Base-by-base conservation (phyloP, 2,113 vertebrate genomes). In the Petroica traversi region DNA sequence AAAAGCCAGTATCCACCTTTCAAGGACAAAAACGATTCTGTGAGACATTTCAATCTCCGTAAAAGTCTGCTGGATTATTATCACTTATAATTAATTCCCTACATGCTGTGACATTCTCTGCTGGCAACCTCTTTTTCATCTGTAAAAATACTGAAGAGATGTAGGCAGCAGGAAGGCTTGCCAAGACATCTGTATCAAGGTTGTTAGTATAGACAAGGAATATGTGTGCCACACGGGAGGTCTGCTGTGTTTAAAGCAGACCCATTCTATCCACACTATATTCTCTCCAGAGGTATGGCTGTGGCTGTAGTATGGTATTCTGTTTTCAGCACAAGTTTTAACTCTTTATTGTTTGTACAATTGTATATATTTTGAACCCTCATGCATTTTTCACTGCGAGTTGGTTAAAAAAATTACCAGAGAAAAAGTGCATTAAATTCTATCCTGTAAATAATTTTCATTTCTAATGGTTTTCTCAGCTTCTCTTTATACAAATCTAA, bases 21-120 rank as follows among this genome's bases (percentile, higher is more conserved):
- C 75, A 69, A 90, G 63, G 92, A 80, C 88, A 73, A 83, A 96
- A 85, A 29, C 0, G 0, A 68, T 75, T 95, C 40, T 46, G 38
- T 54, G 51, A 92, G 76, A 58, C 4, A 54, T 88, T 96, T 89
- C 43, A 92, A 94, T 88, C 71, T 82, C 62, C 58, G 36, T 38
- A n/a, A 69, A 88, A 77, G 3, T 73, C 82, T 95, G 26, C 29
- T 58, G 82, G 58, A 96, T 95, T 94, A 93, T 93, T 92, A 88
- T 89, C 79, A 69, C 46, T 69, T 85, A 38, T 69, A 93, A 95
- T 94, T 92, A 94, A 67, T 58, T 85, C 67, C 55, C 26, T 85
- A 62, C 59, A 88, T 69, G 82, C 79, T 95, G 67, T 0, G 24
- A 94, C 88, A 80, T 77, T 85, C 75, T 75, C 79, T 64, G 71